Conservation (phyloP, 1,140 invertebrate genomes). For the Gonioctena quinquepunctata region DNA sequence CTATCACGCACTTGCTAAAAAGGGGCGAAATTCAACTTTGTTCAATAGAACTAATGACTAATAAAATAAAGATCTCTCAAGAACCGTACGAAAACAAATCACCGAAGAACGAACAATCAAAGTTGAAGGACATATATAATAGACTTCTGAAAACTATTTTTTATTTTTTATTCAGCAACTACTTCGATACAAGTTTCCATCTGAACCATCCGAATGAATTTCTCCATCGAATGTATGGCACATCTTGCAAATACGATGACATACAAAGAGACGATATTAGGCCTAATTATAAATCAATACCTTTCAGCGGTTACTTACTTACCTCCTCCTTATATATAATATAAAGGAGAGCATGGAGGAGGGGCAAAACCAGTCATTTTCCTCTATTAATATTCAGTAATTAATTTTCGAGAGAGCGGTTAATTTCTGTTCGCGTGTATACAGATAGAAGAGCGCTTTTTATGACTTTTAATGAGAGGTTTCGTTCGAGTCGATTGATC, state of each 20-base stretch:
- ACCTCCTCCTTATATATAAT: slow-evolving; percentile 37
- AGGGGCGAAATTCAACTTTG: too few species aligned
- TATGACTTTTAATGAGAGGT: slow-evolving; percentile 36
- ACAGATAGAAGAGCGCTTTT: slow-evolving; percentile 32
- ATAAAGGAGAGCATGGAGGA: slow-evolving; percentile 44
- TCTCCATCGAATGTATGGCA: not conserved
- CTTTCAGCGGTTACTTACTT: slow-evolving; percentile 52
- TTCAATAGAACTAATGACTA: too few species aligned
- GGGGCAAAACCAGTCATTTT: slow-evolving; percentile 47
- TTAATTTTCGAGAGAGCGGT: slow-evolving; percentile 46
- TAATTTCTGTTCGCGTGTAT: slow-evolving; percentile 43
- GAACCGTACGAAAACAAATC: too few species aligned
- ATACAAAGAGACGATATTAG: slow-evolving; percentile 40
- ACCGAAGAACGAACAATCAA: too few species aligned
- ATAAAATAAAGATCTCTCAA: too few species aligned
- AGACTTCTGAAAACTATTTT: too few species aligned
- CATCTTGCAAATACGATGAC: slow-evolving; percentile 16
- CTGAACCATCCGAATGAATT: not conserved
- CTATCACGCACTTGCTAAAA: too few species aligned
- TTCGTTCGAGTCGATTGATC: slow-evolving; percentile 14
- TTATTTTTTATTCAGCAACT: too few species aligned
- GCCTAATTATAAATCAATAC: slow-evolving; percentile 51
- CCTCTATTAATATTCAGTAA: slow-evolving; percentile 47
- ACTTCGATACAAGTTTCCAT: not conserved
- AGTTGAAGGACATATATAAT: too few species aligned